Evolutionary conservation across 2,113 vertebrate species (phyloP), one percentile per base, ranked within the genome.

Genomic region (Psittacula cyanocephala): DNA sequence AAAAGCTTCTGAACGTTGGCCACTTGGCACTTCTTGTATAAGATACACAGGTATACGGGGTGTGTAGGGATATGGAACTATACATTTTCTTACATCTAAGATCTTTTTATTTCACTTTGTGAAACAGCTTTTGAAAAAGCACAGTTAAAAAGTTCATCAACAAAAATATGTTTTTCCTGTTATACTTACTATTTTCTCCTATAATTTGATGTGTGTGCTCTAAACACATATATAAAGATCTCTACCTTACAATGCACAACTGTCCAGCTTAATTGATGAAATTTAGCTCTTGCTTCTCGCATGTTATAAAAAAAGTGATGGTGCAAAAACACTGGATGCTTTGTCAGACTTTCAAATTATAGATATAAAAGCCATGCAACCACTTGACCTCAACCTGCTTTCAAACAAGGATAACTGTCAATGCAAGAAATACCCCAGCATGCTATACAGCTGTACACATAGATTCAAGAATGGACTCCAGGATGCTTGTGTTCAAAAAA

Each of bases 191-290:
- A 5, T 18, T 33, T 28, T 28, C 14, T 17, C 4, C 18, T 27
- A 18, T 12, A 47, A 15, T 67, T 85, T 59, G 29, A 6, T 15
- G 1, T 11, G 1, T 39, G 13, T 57, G 2, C 31, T 77, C 47
- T 41, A 29, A 50, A 50, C 37, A 20, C 3, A 49, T 31, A 57
- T 3, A 3, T 1, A 43, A 88, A 24, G 13, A 49, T 4, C 10
- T 64, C 3, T 44, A 4, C 5, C 8, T 0, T 6, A 31, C 1
- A 20, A 52, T 5, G 6, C 3, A 86, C 62, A 49, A 37, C 3
- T 3, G 1, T 1, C 8, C 14, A 12, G 6, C 7, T 41, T 35
- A 12, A 37, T 50, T 79, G 17, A 22, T 1, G 4, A 37, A 68
- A 59, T 37, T 7, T 20, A 31, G 2, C 2, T 60, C 23, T 53